Evolutionary conservation across 2,888 invertebrate genomes (phyloP), one percentile per base, ranked within the genome.

Genomic region (Habroteleia sp.): DNA sequence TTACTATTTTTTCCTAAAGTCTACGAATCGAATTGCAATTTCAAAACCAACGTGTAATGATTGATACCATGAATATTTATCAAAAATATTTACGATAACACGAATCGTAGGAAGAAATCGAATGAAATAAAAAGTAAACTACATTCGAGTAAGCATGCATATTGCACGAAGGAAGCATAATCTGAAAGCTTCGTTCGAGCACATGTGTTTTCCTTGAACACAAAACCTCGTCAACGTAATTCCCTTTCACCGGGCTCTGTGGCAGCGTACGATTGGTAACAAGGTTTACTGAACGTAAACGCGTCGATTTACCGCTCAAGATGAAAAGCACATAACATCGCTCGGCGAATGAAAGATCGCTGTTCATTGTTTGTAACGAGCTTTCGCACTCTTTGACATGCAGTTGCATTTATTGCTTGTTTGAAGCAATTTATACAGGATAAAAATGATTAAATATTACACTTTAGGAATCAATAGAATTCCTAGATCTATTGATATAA

Each of bases 131-230:
- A 71, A 56, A 46, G 44, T 48, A 46, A 46, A 46, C 58, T 65
- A 44, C 39, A 50, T 50, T 50, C 44, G 73, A 58, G 48, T 44
- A 56, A 58, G 56, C 48, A 44, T 58, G 60, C 50, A 54, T 62
- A 68, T 68, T 46, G 54, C 52, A 50, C 60, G 42, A 39, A 42
- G 42, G 31, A 54, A 44, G 48, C 72, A 74, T 79, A 80, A 79
- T 79, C 75, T 76, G 78, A 81, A 82, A 83, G 81, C 81, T 83
- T 78, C 76, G 60, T 69, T 76, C 48, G 48, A 44, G 56, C 42
- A 50, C 54, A 58, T 74, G 75, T 17, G 20, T 71, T 84, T 80
- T 82, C 84, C 84, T 85, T 84, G 84, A 84, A 85, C 84, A 83
- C 82, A 84, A 83, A 84, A 83, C 83, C 76, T 77, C 76, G 65